Evolutionary conservation across 2,888 invertebrate species (phyloP).

Genomic region (Cepaea hortensis): DNA sequence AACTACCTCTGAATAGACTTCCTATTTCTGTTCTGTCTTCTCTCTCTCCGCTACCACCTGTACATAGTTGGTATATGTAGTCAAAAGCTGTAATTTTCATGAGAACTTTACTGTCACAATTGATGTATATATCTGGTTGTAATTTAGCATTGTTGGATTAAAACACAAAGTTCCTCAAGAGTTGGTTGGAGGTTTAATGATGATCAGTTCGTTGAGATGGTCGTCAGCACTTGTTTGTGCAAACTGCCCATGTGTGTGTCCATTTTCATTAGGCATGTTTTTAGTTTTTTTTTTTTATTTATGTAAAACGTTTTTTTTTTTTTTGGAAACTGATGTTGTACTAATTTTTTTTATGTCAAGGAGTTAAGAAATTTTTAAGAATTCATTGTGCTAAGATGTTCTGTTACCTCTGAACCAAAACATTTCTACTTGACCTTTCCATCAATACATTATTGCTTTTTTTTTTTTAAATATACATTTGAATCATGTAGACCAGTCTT

Average conservation of each 20-base stretch:
- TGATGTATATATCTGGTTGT: too few relatives aligned
- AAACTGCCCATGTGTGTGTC: background rate
- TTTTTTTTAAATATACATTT: slow-evolving; percentile 16
- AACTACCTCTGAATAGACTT: background rate
- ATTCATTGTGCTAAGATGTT: too few relatives aligned
- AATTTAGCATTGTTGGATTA: background rate
- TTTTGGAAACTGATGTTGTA: too few relatives aligned
- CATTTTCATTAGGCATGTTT: background rate
- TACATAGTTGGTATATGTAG: background rate
- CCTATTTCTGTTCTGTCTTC: background rate
- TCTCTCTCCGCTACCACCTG: background rate
- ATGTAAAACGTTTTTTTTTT: background rate
- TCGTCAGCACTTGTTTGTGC: background rate
- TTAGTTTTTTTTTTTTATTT: slow-evolving; percentile 19
- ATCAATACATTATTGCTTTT: slow-evolving; percentile 27
- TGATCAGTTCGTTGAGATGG: background rate
- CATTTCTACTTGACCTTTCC: too few relatives aligned
- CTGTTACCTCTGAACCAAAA: too few relatives aligned
- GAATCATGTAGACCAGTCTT: slow-evolving; percentile 48
- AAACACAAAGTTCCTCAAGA: background rate
- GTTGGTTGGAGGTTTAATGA: background rate
- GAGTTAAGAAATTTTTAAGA: too few relatives aligned
- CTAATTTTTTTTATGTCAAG: too few relatives aligned
- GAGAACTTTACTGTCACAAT: too few relatives aligned
- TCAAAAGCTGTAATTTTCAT: too few relatives aligned